phyloP scores from a whole-genome alignment of 2,113 vertebrate species.

The Cygnus buccinator region DNA sequence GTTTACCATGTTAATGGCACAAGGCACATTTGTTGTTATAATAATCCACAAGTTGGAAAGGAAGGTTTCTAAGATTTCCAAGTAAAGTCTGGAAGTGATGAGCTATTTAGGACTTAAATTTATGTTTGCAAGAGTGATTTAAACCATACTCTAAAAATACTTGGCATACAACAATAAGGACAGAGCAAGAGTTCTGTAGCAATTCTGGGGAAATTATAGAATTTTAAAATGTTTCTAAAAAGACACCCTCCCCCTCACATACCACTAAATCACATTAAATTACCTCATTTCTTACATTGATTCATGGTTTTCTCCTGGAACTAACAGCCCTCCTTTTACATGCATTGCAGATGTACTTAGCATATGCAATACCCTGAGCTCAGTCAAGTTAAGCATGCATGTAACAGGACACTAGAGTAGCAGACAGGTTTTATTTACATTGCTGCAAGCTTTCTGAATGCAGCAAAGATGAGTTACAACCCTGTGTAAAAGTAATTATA shows the following conservation, averaged over 20 bases:
- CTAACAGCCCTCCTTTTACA: background rate
- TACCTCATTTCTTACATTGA: background rate
- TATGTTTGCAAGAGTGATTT: background rate
- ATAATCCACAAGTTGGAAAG: background rate
- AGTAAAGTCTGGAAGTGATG: background rate
- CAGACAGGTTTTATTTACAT: background rate
- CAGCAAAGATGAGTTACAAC: background rate
- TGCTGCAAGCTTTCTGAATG: background rate
- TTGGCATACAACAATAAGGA: background rate
- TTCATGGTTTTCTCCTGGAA: background rate
- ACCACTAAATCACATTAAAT: background rate
- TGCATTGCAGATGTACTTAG: background rate
- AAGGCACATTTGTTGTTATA: background rate
- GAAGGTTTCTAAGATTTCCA: background rate
- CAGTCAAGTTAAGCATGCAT: background rate
- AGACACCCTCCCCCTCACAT: background rate
- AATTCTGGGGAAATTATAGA: background rate
- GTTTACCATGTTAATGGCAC: background rate
- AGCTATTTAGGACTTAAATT: background rate
- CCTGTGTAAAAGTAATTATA: background rate
- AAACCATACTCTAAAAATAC: background rate
- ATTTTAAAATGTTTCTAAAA: background rate
- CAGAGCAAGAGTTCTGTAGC: background rate
- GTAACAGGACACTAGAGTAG: background rate
- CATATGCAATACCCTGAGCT: background rate